Conservation (phyloP, 2,797 vertebrate species). For the Threskiornis aethiopicus region DNA sequence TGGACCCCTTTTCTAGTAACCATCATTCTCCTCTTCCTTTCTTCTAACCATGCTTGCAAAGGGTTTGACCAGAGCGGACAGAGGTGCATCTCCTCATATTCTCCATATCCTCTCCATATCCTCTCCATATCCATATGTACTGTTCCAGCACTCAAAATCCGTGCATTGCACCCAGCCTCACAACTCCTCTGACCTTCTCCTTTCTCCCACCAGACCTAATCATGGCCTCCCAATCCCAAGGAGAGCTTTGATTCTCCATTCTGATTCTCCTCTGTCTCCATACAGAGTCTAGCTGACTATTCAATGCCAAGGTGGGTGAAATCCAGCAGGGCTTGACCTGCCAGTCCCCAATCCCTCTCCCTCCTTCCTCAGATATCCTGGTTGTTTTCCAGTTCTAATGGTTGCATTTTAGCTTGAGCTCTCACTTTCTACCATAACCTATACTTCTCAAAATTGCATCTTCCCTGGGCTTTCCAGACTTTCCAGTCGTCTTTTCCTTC, state of each 20-base stretch:
- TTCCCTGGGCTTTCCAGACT: background rate
- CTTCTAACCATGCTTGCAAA: background rate
- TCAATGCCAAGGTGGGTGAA: background rate
- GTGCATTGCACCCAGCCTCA: background rate
- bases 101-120: background rate
- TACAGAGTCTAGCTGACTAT: background rate
- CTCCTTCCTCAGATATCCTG: background rate
- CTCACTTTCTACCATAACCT: background rate
- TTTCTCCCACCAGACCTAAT: background rate
- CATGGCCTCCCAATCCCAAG: background rate
- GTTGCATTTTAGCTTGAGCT: background rate
- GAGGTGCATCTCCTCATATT: background rate
- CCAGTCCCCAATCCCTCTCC: background rate
- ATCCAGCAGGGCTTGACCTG: background rate
- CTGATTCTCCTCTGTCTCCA: background rate
- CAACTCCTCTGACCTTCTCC: background rate
- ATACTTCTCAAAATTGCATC: background rate
- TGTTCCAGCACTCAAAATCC: accelerated
- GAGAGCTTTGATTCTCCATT: background rate
- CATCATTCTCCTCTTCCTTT: background rate
- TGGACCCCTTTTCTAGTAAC: background rate
- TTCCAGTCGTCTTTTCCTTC: background rate
- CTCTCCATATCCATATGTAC: background rate
- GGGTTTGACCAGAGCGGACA: background rate
- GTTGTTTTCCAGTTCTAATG: background rate